These are phyloP conservation scores for Anolis carolinensis DNA, from an alignment of 2,113 vertebrate species.

Conservation along the genomic window DNA sequence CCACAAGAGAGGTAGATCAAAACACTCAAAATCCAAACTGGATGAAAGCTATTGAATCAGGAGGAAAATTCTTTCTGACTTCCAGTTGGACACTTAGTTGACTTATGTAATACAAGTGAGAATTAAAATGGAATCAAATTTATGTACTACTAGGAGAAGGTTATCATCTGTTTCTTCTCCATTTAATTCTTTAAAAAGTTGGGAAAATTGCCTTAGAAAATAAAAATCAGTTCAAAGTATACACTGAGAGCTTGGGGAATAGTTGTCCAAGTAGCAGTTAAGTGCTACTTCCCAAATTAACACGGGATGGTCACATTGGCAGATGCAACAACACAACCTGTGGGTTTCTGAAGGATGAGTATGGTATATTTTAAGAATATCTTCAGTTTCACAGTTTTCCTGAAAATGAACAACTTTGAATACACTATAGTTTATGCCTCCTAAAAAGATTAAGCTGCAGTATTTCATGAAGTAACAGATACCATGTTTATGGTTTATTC, in stretches of 20 bases:
- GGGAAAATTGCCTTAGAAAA: not conserved
- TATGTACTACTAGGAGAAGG: not conserved
- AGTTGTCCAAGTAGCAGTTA: not conserved
- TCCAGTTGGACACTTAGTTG: conserved; percentile 20
- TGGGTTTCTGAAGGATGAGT: conserved; percentile 5
- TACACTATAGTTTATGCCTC: conserved; percentile 12
- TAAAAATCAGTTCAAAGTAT: not conserved
- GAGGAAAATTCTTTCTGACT: conserved; percentile 32
- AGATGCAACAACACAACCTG: not conserved
- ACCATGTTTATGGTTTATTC: conserved; percentile 15
- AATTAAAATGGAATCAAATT: not conserved
- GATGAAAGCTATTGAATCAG: conserved; percentile 8
- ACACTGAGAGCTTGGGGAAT: not conserved
- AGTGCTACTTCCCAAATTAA: not conserved
- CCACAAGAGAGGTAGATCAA: not conserved
- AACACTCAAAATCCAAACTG: conserved; percentile 3
- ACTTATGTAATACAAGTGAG: conserved; percentile 24
- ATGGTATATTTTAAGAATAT: not conserved
- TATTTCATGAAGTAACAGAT: conserved; percentile 30
- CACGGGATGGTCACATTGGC: conserved; percentile 1
- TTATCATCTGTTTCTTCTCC: not conserved
- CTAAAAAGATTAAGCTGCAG: conserved; percentile 2
- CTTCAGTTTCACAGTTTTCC: conserved; percentile 5
- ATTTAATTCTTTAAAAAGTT: not conserved
- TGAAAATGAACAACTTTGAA: conserved; percentile 36